Conservation (phyloP, 2,113 vertebrate genomes). For the Herpetotheres cachinnans region DNA sequence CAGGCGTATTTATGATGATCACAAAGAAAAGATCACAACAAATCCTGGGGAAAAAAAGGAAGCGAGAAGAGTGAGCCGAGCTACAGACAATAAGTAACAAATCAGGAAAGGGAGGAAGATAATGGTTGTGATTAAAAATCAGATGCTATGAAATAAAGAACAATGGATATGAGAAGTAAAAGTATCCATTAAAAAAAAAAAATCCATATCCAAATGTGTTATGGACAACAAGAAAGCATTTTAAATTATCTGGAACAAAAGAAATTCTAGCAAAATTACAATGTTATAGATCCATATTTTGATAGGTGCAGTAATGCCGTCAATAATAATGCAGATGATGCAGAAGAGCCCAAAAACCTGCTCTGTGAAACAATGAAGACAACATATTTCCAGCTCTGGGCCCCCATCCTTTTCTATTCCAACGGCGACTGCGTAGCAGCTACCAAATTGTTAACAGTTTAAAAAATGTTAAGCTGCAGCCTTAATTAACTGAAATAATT, state of each 20-base stretch:
- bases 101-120: neutral
- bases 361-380: neutral
- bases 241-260: conserved; percentile 7
- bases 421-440: neutral
- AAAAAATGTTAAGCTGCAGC: neutral
- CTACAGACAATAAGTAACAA: neutral
- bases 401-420: neutral
- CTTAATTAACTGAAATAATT: conserved; percentile 58
- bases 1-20: conserved; percentile 39
- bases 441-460: neutral
- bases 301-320: neutral
- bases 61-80: neutral
- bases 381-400: neutral
- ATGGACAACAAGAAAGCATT: conserved; percentile 4
- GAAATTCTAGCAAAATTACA: neutral
- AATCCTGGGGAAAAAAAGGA: neutral
- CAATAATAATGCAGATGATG: neutral
- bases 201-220: conserved; percentile 36
- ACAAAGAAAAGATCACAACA: conserved; percentile 48
- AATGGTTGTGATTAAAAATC: conserved; percentile 54
- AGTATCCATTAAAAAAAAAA: conserved; percentile 12
- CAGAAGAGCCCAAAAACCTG: neutral
- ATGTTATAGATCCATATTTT: neutral
- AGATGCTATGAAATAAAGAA: conserved; percentile 21
- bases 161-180: neutral